phyloP scores from a whole-genome alignment of 1,140 invertebrate genomes.

The Batillaria attramentaria region DNA sequence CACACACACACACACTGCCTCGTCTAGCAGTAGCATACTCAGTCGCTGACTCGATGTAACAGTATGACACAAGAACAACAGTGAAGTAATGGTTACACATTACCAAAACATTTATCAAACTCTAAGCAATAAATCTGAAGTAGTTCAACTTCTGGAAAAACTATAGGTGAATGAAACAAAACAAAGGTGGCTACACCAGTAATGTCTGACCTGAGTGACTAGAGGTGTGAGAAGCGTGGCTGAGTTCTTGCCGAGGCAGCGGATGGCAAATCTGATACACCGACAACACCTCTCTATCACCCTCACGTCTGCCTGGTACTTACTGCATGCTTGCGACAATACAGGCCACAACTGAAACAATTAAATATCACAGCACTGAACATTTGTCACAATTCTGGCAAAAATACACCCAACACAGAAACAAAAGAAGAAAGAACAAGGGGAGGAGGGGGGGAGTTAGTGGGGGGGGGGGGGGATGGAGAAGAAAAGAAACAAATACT shows the following conservation, averaged over 20 bases:
- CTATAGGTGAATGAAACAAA: neutral
- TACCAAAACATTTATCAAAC: neutral
- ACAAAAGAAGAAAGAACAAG: too few species aligned
- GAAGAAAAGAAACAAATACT: too few species aligned
- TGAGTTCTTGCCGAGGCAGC: conserved; percentile 87
- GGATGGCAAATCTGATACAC: conserved; percentile 89
- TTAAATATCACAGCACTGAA: too few species aligned
- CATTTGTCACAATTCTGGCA: too few species aligned
- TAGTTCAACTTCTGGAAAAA: neutral
- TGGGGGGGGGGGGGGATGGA: too few species aligned
- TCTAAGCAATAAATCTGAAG: neutral
- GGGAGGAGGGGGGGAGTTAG: too few species aligned
- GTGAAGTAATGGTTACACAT: neutral
- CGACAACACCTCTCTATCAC: conserved; percentile 94
- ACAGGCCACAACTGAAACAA: conserved; percentile 83
- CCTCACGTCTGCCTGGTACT: conserved; percentile 86
- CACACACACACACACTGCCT: too few species aligned
- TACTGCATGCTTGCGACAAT: conserved; percentile 82
- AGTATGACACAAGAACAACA: neutral
- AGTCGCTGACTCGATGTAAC: too few species aligned
- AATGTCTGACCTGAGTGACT: conserved; percentile 79
- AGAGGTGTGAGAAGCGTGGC: conserved; percentile 84
- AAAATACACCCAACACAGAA: neutral
- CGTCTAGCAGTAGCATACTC: too few species aligned
- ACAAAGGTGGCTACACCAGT: neutral